Evolutionary conservation across 2,797 vertebrate genomes (phyloP).

Genomic region (Darevskia mixta): DNA sequence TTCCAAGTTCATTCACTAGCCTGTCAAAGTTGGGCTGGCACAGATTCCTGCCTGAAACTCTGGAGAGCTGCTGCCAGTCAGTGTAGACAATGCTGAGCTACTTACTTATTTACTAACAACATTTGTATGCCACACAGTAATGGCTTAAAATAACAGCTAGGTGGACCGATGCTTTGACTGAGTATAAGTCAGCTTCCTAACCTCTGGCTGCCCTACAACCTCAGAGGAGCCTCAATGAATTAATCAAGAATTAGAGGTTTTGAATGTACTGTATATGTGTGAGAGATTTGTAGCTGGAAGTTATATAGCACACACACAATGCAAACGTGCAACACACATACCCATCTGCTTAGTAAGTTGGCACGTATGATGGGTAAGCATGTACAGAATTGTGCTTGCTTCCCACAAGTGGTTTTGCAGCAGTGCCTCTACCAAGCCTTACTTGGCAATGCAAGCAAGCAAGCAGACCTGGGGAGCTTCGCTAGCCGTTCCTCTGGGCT

Average conservation of each 20-base stretch:
- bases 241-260: no score
- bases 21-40: neutral
- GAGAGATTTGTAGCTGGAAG: no score
- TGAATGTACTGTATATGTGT: no score
- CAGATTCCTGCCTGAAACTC: neutral
- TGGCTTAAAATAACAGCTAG: neutral
- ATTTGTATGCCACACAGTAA: neutral
- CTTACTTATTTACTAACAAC: neutral
- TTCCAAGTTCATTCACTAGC: neutral
- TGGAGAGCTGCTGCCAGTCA: neutral
- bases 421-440: neutral
- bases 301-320: no score
- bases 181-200: no score
- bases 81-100: neutral
- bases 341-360: no score
- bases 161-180: neutral
- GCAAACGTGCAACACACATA: no score
- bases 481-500: neutral
- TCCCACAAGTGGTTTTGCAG: neutral
- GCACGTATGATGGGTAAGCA: no score
- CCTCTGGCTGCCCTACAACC: no score
- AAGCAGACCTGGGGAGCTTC: neutral
- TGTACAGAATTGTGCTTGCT: neutral
- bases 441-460: neutral
- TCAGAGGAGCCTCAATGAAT: no score